Evolutionary conservation across 2,797 vertebrate species (phyloP), one percentile per base, ranked within the genome.

Genomic region (Botia kubotai): DNA sequence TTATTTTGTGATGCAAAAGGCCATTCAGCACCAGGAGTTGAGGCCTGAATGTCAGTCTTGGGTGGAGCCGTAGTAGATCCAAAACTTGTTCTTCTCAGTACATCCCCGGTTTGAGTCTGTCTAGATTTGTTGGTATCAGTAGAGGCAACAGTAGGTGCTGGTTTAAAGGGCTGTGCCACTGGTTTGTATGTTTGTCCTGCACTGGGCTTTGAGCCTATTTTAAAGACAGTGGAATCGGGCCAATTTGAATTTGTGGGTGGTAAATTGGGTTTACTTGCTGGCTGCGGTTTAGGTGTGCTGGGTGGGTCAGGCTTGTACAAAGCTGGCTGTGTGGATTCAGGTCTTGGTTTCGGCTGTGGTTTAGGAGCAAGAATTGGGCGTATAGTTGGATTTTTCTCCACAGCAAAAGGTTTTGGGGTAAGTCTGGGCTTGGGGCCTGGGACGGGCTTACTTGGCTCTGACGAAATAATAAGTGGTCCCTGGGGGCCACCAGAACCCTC

Each of bases 371-470:
- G 67, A 53, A 92, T 86, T 2, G 95, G 92, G 0, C 93, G 86
- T 11, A 95, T 94, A 11, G 89, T 91, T 0, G 87, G 62, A 62
- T 91, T 90, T 80, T 88, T 95, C 58, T 97, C 96, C 52, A 94
- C 89, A 7, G 90, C 84, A 79, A 95, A 99, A 6, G 97, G 97
- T 72, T 95, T 98, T 4, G 98, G 96, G 72, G 95, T 94, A 2
- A 97, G 93, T 0, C 95, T 91, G 0, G 96, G 96, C 83, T 95
- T 95, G 2, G 95, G 90, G 0, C 84, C 89, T 0, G 92, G 90
- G 0, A 86, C 79, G 6, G 95, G 92, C 63, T 93, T 95, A 82
- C 84, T 90, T 0, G 90, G 90, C 43, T 95, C 94, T 14, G 95
- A 88, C 0, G 80, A 36, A 63, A 95, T 88, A 74, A 92, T 84